Conservation (phyloP, 2,888 invertebrate genomes). For the Saturnia pavonia region DNA sequence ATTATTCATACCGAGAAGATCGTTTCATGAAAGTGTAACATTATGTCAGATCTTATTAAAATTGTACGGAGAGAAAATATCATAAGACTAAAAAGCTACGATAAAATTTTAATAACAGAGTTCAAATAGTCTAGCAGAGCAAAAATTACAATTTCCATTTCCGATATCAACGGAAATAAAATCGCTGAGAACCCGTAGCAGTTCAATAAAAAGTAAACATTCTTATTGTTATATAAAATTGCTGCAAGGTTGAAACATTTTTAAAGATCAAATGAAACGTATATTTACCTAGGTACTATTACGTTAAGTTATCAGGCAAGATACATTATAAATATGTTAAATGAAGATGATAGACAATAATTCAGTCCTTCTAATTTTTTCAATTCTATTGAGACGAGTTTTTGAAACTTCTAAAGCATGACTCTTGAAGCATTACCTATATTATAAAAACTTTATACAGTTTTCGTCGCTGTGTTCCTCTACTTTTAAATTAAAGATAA, state of each 20-base stretch:
- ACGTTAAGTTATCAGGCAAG: background rate
- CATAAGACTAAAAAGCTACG: background rate
- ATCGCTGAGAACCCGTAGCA: background rate
- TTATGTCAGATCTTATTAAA: background rate
- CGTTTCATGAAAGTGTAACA: background rate
- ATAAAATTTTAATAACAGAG: conserved; percentile 5
- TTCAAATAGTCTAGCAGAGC: background rate
- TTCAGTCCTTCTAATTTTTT: background rate
- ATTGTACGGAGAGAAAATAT: background rate
- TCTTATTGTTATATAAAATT: background rate
- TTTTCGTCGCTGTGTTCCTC: background rate
- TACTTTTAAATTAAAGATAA: background rate
- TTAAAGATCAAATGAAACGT: conserved; percentile 2
- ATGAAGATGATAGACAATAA: background rate
- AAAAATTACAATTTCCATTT: conserved; percentile 5
- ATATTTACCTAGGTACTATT: background rate
- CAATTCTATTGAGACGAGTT: no score
- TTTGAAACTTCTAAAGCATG: no score
- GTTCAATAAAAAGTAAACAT: background rate
- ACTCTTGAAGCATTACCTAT: no score
- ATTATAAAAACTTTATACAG: background rate
- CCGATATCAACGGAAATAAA: conserved; percentile 7
- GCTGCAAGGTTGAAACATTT: background rate
- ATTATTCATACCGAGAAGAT: no score
- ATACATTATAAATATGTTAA: background rate